Evolutionary conservation across 2,888 invertebrate species (phyloP), one percentile per base, ranked within the genome.

Genomic region (Autographa pulchrina): DNA sequence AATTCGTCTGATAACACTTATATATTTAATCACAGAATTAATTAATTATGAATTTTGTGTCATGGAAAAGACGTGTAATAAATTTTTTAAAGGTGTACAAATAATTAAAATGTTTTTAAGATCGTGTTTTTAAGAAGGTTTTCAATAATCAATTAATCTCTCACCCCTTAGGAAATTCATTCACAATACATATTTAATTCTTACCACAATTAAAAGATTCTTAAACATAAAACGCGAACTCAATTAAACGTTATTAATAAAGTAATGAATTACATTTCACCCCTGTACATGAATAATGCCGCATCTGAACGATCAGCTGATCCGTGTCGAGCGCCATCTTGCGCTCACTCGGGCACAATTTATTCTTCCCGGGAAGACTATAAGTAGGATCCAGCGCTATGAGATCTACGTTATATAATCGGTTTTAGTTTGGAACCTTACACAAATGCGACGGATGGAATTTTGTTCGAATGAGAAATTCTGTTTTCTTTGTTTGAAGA

Each of bases 271-370:
- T 25, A 25, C 25, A 2, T 3, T 25, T 25, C 25, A 25, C 25
- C 25, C 11, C 0, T 8, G 18, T 56, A 25, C 20, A 14, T 43
- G 20, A 71, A 72, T 65, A 48, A 16, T 68, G 31, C 43, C 76
- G n/a, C 62, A 62, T 79, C 70, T 18, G 16, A 48, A 48, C n/a
- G 16, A 58, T 11, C 35, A 61, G 25, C 2, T 32, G 70, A 65
- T 56, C 69, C 59, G n/a, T 70, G 79, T 43, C 52, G 65, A 65
- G 74, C 67, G 75, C 74, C 84, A 82, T 80, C 84, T 82, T 84
- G 82, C 68, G 80, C 73, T 75, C 84, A 80, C 65, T 77, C 74
- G 75, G 67, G 84, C 80, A 71, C 75, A 80, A 72, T 75, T 80
- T 80, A 83, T 83, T 81, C 84, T 80, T 74, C 70, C 56, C 74